Percentiles rank a stretch among this genome's conserved stretches.
Evolutionary conservation across 2,888 invertebrate species (phyloP).

Genomic region (Drosophila anomalipes): DNA sequence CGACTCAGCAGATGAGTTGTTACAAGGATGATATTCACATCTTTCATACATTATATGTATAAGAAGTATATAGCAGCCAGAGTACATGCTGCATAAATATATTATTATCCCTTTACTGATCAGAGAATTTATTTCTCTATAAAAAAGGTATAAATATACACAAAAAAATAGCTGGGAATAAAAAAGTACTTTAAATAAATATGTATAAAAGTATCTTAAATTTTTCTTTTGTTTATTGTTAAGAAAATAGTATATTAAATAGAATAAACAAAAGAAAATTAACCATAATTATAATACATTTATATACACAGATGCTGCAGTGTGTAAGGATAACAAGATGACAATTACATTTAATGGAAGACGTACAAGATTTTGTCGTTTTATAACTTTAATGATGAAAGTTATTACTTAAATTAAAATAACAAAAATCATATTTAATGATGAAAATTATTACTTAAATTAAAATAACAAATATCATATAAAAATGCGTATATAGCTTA

Average conservation of each 20-base stretch:
- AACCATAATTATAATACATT: background rate
- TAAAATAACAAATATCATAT: background rate
- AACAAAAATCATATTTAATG: background rate
- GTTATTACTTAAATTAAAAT: background rate
- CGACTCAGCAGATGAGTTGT: background rate
- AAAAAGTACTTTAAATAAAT: background rate
- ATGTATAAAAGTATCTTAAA: background rate
- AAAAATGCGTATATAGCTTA: background rate
- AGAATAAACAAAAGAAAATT: background rate
- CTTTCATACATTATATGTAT: background rate
- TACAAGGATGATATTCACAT: background rate
- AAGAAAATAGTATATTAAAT: background rate
- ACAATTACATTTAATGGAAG: slow-evolving; percentile 45
- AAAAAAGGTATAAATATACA: background rate
- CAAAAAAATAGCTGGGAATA: background rate
- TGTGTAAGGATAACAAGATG: background rate
- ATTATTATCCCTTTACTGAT: background rate
- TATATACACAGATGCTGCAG: background rate
- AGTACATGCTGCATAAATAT: no score
- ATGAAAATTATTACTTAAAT: background rate
- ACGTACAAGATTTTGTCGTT: slow-evolving; percentile 47
- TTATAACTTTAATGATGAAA: background rate
- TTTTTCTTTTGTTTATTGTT: background rate
- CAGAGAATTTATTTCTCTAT: background rate
- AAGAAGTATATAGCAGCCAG: background rate